Evolutionary conservation across 2,113 vertebrate genomes (phyloP).

Genomic region (Dipodomys spectabilis): DNA sequence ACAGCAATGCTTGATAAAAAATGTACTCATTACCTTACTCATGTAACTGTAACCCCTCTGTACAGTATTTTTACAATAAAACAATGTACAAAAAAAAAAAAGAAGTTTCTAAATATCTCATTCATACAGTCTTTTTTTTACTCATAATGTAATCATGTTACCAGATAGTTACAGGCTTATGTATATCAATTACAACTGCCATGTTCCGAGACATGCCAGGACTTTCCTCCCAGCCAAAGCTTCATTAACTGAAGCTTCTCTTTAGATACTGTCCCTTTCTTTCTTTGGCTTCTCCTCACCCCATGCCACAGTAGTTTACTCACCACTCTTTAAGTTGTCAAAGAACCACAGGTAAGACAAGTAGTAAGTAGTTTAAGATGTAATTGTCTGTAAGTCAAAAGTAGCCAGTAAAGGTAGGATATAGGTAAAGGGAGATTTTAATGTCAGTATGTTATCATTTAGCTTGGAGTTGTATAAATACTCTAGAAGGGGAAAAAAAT

Average conservation of each 20-base stretch:
- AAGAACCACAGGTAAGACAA: not conserved
- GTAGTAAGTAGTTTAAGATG: not conserved
- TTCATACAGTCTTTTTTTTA: not conserved
- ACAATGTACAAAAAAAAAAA: too few relatives aligned
- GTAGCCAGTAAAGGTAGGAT: not conserved
- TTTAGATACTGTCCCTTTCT: not conserved
- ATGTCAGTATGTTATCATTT: not conserved
- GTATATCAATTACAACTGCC: not conserved
- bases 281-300: not conserved
- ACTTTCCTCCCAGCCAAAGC: not conserved
- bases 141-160: not conserved
- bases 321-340: not conserved
- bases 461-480: not conserved
- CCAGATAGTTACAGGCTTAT: too few relatives aligned
- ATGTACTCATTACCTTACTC: too few relatives aligned
- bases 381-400: not conserved
- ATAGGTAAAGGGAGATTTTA: slow-evolving; percentile 8
- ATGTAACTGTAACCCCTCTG: too few relatives aligned
- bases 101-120: not conserved
- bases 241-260: not conserved
- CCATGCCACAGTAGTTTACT: not conserved
- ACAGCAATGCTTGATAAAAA: too few relatives aligned
- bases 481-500: not conserved
- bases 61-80: too few relatives aligned
- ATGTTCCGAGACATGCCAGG: not conserved